phyloP scores from a whole-genome alignment of 2,113 vertebrate species.

The Myxocyprinus asiaticus region DNA sequence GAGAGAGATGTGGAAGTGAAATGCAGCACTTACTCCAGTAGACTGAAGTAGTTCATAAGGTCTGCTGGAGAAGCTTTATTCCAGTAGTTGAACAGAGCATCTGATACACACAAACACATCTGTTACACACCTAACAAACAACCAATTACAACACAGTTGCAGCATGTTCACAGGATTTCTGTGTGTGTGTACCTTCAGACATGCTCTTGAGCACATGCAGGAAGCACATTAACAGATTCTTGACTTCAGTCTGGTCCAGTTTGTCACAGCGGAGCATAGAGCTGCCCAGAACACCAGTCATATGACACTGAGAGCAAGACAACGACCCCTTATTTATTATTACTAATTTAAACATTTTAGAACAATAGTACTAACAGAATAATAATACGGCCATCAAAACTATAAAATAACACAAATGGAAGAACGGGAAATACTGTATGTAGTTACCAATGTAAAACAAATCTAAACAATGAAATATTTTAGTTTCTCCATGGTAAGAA shows the following conservation, averaged over 20 bases:
- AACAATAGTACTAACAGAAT: too few species aligned
- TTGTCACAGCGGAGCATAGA: constrained; percentile 90
- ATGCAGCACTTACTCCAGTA: constrained; percentile 87
- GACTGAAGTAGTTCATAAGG: constrained; percentile 97
- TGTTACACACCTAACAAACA: neutral
- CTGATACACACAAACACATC: constrained; percentile 68
- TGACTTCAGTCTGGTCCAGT: constrained; percentile 94
- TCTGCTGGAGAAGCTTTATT: constrained; percentile 92
- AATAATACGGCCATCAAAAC: too few species aligned
- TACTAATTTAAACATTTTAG: too few species aligned
- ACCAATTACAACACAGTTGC: too few species aligned
- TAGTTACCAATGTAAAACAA: too few species aligned
- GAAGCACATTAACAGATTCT: constrained; percentile 96
- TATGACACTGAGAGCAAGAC: constrained; percentile 75
- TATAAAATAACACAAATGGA: too few species aligned
- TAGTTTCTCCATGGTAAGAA: too few species aligned
- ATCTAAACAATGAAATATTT: too few species aligned
- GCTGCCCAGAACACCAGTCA: constrained; percentile 80
- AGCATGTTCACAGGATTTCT: neutral
- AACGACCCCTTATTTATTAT: too few species aligned
- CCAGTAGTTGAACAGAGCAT: constrained; percentile 96
- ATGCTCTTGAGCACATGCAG: constrained; percentile 96
- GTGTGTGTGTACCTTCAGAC: constrained; percentile 86
- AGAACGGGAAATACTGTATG: too few species aligned
- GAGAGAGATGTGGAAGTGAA: too few species aligned